Evolutionary conservation across 2,888 invertebrate genomes (phyloP).

Genomic region (Endotricha flammealis): DNA sequence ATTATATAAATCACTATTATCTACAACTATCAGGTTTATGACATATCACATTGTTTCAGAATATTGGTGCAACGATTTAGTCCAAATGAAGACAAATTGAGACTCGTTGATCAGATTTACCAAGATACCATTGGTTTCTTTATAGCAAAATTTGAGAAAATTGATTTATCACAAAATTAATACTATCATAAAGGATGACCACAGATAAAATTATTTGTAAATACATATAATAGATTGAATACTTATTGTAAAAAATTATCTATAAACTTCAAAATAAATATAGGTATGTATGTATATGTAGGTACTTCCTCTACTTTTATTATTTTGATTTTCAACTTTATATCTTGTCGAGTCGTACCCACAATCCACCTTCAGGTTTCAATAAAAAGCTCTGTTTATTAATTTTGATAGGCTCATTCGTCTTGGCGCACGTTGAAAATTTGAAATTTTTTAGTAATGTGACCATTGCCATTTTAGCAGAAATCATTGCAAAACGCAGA

Average conservation of each 20-base stretch:
- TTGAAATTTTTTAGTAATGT: slow-evolving; percentile 62
- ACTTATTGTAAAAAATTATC: too few relatives aligned
- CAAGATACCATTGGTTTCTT: slow-evolving; percentile 92
- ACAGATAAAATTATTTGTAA: too few relatives aligned
- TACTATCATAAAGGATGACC: too few relatives aligned
- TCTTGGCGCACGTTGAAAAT: slow-evolving; percentile 52
- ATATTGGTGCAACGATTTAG: slow-evolving; percentile 85
- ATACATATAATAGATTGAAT: too few relatives aligned
- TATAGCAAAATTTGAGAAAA: slow-evolving; percentile 87
- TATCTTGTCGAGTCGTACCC: slow-evolving; percentile 49
- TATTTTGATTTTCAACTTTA: slow-evolving; percentile 15
- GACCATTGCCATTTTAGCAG: slow-evolving; percentile 67
- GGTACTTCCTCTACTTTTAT: not conserved
- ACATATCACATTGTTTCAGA: slow-evolving; percentile 40
- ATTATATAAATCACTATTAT: not conserved
- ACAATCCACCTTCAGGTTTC: slow-evolving; percentile 55
- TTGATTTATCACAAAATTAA: slow-evolving; percentile 4
- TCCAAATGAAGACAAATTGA: slow-evolving; percentile 54
- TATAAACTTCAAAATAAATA: too few relatives aligned
- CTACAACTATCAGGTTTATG: not conserved
- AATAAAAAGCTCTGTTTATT: slow-evolving; percentile 50
- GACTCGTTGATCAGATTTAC: slow-evolving; percentile 46
- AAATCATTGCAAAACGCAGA: slow-evolving; percentile 69
- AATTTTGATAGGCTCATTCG: slow-evolving; percentile 54
- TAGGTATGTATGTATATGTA: not conserved